Base-by-base conservation (phyloP, 2,797 vertebrate species). In the Percopsis omiscomaycus region DNA sequence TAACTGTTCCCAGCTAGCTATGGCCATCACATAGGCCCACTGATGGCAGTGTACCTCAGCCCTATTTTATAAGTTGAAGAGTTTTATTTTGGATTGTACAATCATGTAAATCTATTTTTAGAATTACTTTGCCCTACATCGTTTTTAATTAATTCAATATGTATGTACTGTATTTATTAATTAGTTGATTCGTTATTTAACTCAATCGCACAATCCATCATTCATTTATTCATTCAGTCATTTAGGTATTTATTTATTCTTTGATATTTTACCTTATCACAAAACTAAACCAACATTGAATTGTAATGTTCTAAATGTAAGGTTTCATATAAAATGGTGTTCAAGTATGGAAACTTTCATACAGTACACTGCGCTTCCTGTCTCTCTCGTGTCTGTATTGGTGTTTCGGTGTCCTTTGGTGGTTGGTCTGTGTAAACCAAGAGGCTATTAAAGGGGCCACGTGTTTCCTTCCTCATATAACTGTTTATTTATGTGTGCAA, bases 401-500 rank as follows among this genome's bases (percentile, higher is more conserved):
- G 11, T 12, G 42, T 73, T 58, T 65, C 61, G 77, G 59, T 51
- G 61, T 2, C 16, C 83, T 75, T 75, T 49, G 80, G 45, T 73
- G 72, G 69, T 60, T 85, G 2, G 0, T 5, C 51, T 48, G 28
- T 74, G 68, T 50, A 55, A 56, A 71, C 44, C 27, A 68, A 75
- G 46, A 16, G 32, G 11, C 75, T 77, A 89, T 88, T 88, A 89
- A 88, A 88, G 81, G 59, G 79, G 42, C 64, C 59, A 59, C 73
- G 51, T 71, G 69, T 67, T 86, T 82, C 75, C 78, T 85, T 80
- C 74, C 60, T 81, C 32, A 52, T 75, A 52, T 0, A 70, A 72
- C 68, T 83, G 50, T 62, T 78, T 14, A 69, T 83, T 69, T 45
- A 5, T 54, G 55, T 73, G 32, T 66, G 12, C 48, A n/a, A 22